These are phyloP conservation scores for Erythrocercus mccallii DNA, from an alignment of 2,113 vertebrate species.

Conservation along the genomic window DNA sequence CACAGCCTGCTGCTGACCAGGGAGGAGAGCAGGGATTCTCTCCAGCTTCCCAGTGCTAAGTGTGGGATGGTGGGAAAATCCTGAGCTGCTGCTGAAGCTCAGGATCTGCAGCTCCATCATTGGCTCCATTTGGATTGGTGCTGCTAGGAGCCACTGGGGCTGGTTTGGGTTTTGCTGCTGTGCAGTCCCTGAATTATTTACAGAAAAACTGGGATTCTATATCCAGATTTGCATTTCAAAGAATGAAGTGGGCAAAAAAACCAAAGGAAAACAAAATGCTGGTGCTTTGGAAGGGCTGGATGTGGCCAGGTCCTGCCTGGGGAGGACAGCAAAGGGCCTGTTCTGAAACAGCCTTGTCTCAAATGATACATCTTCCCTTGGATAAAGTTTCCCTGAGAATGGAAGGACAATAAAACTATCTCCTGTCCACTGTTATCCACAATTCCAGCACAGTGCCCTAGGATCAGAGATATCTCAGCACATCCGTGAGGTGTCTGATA, in stretches of 20 bases:
- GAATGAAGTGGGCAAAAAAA: neutral
- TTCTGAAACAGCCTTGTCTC: neutral
- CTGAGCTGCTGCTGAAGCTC: neutral
- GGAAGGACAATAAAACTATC: neutral
- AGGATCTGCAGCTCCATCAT: neutral
- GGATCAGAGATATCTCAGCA: neutral
- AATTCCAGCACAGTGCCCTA: too few relatives aligned
- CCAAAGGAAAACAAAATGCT: neutral
- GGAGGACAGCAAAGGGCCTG: neutral
- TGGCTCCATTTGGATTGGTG: neutral
- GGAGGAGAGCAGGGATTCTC: neutral
- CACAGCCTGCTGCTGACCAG: neutral
- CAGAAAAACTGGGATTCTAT: conserved; percentile 51
- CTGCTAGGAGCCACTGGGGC: neutral
- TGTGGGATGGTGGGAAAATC: neutral
- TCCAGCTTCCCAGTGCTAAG: neutral
- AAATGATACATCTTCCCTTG: neutral
- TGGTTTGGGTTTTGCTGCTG: neutral
- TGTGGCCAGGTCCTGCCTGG: neutral
- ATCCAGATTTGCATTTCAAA: conserved; percentile 60
- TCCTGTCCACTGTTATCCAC: neutral
- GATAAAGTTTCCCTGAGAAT: neutral
- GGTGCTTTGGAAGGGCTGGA: neutral
- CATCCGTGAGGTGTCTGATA: neutral
- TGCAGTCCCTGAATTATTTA: conserved; percentile 66